Evolutionary conservation across 2,888 invertebrate species (phyloP), one percentile per base, ranked within the genome.

Genomic region (Drosophila paranaensis): DNA sequence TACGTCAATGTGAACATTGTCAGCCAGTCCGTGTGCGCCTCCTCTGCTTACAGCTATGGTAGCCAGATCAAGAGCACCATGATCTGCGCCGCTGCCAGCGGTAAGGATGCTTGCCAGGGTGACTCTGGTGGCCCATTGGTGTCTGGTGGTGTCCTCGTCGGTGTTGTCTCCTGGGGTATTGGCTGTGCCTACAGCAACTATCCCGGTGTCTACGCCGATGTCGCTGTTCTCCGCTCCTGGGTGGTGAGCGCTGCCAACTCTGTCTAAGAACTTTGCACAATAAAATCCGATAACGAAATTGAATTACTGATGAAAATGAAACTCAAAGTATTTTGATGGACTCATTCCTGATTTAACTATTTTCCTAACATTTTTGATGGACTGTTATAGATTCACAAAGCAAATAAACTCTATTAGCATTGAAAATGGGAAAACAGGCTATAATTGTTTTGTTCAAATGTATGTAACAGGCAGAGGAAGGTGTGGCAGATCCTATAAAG

Each of bases 1-100:
- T 61, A 91, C n/a, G 92, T 95, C 0, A 91, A 93, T 0, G 93
- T 94, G 80, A 73, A 66, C 16, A 79, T 84, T 48, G 92, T 94
- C 8, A 93, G 89, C 74, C 87, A 92, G 0, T 61, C 81, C 0
- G 68, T 78, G 0, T 95, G 95, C 70, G 67, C 40, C 1, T 82
- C 79, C 4, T 62, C 72, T 0, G 92, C 92, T 0, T 95, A 94
- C 72, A 66, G 86, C 3, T 82, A 82, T 30, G 81, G 83, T 16
- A 64, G 46, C 20, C 27, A 64, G 33, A 77, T 84, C 60, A 68
- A 33, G 57, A 20, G 5, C 11, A 54, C 68, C 42, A 90, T 90
- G 89, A 79, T 90, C 46, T 90, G 90, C 61, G 88, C 89, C 30
- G 65, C 65, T 25, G 57, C 73, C 25, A 13, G 65, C 27, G 76